Evolutionary conservation across 2,113 vertebrate species (phyloP).

Genomic region (Antechinus flavipes): DNA sequence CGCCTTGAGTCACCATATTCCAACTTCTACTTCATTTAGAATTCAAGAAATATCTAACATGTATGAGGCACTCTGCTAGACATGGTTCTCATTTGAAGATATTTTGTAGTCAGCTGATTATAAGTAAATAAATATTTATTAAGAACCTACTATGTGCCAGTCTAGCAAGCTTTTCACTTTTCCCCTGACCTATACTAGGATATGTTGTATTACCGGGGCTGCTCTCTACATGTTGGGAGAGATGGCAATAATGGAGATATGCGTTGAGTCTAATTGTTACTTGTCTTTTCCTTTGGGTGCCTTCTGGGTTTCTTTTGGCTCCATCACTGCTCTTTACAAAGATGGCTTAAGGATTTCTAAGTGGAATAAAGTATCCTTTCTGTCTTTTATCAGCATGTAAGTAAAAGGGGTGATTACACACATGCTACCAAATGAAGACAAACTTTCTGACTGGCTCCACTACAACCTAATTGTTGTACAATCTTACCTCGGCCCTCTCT

Average conservation of each 20-base stretch:
- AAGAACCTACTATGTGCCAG: background rate
- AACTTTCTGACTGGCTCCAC: background rate
- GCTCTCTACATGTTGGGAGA: background rate
- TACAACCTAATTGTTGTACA: background rate
- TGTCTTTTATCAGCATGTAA: background rate
- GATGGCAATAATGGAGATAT: background rate
- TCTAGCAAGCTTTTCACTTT: background rate
- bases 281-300: background rate
- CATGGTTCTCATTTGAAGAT: background rate
- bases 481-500: background rate
- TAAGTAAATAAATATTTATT: background rate
- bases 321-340: background rate
- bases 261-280: background rate
- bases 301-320: background rate
- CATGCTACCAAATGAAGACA: background rate
- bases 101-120: background rate
- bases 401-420: background rate
- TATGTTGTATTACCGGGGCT: background rate
- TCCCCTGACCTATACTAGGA: background rate
- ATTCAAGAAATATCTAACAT: background rate
- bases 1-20: no score
- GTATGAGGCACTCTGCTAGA: background rate
- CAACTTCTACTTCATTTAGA: background rate
- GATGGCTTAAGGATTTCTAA: background rate
- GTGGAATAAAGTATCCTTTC: background rate